These are phyloP conservation scores for Epinephelus malabaricus DNA, from an alignment of 2,797 vertebrate species.

Conservation along the genomic window DNA sequence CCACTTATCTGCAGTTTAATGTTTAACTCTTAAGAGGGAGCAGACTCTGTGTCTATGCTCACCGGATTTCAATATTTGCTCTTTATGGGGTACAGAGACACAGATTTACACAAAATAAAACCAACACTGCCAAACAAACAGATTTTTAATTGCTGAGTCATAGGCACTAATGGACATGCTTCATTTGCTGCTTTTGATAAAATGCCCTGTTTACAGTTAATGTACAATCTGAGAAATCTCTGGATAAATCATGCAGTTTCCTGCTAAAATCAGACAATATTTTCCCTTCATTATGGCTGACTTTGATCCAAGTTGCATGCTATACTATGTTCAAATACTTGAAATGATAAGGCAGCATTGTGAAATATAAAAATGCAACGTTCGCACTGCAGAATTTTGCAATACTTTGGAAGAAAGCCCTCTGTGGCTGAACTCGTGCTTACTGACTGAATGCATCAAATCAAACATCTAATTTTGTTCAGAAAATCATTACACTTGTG, in stretches of 20 bases:
- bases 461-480: not conserved
- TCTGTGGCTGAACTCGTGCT: not conserved
- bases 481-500: not conserved
- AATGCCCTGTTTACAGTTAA: not conserved
- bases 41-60: slow-evolving; percentile 30
- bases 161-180: too few relatives aligned
- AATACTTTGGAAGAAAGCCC: not conserved
- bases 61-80: slow-evolving; percentile 69
- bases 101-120: slow-evolving; percentile 21
- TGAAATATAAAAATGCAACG: not conserved
- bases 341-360: not conserved
- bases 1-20: slow-evolving; percentile 79
- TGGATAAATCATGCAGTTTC: not conserved
- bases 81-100: slow-evolving; percentile 48
- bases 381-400: not conserved
- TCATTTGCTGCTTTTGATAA: not conserved
- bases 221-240: not conserved
- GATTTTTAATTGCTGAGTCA: not conserved
- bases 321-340: not conserved
- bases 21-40: slow-evolving; percentile 73
- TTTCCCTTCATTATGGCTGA: not conserved
- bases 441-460: not conserved
- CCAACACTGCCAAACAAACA: not conserved
- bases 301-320: not conserved
- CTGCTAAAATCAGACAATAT: not conserved